Conservation (phyloP, 2,797 vertebrate species). For the Bucorvus abyssinicus region DNA sequence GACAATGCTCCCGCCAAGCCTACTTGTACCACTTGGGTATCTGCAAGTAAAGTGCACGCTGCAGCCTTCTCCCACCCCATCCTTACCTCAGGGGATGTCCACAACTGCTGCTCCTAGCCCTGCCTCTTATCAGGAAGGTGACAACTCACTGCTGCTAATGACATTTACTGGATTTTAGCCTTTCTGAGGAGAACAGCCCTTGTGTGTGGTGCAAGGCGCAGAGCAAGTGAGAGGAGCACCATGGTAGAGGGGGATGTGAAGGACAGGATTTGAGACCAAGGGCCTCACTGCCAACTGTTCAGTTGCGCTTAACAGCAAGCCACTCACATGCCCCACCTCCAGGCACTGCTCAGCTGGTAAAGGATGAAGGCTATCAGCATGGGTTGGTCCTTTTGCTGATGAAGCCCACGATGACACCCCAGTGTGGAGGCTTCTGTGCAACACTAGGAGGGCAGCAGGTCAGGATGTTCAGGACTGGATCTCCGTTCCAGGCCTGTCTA, state of each 20-base stretch:
- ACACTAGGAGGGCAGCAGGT: background rate
- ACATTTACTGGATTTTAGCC: background rate
- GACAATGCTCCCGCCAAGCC: conserved; percentile 50
- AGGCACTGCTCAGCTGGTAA: background rate
- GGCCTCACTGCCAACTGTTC: background rate
- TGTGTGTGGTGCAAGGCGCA: background rate
- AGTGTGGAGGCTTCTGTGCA: background rate
- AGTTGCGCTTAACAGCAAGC: background rate
- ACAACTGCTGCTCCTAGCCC: background rate
- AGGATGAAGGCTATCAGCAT: background rate
- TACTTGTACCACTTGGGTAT: background rate
- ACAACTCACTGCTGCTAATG: background rate
- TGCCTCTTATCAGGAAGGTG: background rate
- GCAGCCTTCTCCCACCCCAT: background rate
- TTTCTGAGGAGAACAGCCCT: background rate
- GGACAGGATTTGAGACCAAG: background rate
- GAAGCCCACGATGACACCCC: background rate
- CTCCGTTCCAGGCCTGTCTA: background rate
- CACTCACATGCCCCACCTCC: background rate
- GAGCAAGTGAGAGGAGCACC: background rate
- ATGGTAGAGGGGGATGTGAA: background rate
- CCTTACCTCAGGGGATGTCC: conserved; percentile 41
- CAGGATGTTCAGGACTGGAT: background rate
- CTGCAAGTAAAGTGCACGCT: background rate
- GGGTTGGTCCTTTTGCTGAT: background rate